Conservation (phyloP, 1,140 invertebrate genomes). For the Aphidius ervi region DNA sequence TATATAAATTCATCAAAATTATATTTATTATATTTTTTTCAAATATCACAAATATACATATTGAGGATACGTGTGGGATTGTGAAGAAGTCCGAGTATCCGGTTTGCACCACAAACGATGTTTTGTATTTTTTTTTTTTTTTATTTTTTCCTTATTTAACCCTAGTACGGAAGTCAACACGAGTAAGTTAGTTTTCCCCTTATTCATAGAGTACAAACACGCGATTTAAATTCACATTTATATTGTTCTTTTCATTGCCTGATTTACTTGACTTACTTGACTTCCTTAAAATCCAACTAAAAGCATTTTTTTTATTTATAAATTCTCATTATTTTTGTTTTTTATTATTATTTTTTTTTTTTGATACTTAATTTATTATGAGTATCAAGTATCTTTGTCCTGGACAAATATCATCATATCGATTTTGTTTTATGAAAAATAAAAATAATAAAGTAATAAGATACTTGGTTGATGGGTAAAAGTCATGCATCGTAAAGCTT, state of each 20-base stretch:
- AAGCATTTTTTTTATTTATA: too few species aligned
- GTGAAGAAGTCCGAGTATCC: slow-evolving; percentile 12
- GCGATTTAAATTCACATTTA: slow-evolving; percentile 6
- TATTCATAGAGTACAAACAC: slow-evolving; percentile 11
- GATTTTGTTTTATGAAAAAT: too few species aligned
- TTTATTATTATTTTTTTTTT: too few species aligned
- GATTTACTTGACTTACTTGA: background rate
- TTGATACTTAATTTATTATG: too few species aligned
- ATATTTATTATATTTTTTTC: too few species aligned
- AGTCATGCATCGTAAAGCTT: slow-evolving; percentile 15
- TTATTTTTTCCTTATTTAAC: background rate
- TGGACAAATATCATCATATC: too few species aligned
- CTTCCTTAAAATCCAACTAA: background rate
- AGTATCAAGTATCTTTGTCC: too few species aligned
- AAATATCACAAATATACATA: background rate
- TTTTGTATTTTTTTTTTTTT: background rate
- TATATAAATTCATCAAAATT: too few species aligned
- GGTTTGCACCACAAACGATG: slow-evolving; percentile 1
- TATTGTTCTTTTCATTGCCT: background rate
- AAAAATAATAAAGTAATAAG: too few species aligned
- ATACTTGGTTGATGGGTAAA: slow-evolving; percentile 3
- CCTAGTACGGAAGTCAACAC: slow-evolving; percentile 11
- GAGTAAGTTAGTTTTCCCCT: background rate
- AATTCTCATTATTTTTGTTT: too few species aligned
- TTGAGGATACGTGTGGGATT: background rate